Conservation (phyloP, 2,113 vertebrate genomes). For the Notiomystis cincta region DNA sequence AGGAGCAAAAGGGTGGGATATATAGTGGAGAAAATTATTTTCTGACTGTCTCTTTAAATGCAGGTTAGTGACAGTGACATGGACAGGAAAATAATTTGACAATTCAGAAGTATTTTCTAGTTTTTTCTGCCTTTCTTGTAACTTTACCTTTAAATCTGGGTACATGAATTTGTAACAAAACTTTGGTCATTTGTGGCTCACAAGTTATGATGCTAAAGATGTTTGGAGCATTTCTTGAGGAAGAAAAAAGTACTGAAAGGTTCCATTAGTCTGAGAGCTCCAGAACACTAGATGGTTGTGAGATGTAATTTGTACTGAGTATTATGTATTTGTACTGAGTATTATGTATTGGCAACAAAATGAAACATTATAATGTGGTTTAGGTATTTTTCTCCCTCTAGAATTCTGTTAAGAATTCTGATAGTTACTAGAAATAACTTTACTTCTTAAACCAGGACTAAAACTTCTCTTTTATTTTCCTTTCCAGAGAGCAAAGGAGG, state of each 20-base stretch:
- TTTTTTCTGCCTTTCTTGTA: background rate
- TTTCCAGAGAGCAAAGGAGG: constrained; percentile 90
- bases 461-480: background rate
- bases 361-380: background rate
- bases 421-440: background rate
- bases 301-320: background rate
- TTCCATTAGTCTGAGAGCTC: background rate
- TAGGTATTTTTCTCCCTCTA: background rate
- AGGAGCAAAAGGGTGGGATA: background rate
- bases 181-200: background rate
- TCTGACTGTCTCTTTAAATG: background rate
- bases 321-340: background rate
- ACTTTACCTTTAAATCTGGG: background rate
- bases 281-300: background rate
- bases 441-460: background rate
- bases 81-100: background rate
- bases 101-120: background rate
- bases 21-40: background rate
- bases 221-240: background rate
- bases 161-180: background rate
- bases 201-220: background rate
- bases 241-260: background rate
- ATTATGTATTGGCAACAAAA: background rate
- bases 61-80: background rate
- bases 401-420: background rate